Evolutionary conservation across 2,113 vertebrate genomes (phyloP).

Genomic region (Tursiops truncatus): DNA sequence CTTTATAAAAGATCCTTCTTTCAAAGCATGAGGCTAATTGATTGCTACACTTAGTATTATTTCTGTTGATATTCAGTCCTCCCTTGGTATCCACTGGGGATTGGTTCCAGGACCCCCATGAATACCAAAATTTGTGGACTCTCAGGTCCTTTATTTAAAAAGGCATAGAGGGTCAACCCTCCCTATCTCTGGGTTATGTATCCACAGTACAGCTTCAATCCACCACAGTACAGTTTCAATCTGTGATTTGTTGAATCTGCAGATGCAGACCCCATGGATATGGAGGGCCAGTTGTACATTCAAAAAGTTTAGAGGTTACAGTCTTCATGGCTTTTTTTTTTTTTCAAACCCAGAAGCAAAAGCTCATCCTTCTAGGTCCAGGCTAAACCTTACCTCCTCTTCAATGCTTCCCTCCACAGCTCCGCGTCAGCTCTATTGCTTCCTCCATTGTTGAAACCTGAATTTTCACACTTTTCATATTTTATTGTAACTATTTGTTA

Average conservation of each 20-base stretch:
- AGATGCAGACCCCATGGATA: too few species aligned
- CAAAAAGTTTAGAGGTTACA: not conserved
- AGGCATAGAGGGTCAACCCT: too few species aligned
- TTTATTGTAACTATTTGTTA: not conserved
- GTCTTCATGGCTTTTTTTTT: not conserved
- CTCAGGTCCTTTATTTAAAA: too few species aligned
- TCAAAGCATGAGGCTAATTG: not conserved
- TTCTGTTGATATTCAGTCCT: not conserved
- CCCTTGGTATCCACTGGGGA: too few species aligned
- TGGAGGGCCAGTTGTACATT: not conserved
- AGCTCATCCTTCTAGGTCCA: not conserved
- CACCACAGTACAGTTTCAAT: too few species aligned
- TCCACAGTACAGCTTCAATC: too few species aligned
- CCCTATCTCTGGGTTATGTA: too few species aligned
- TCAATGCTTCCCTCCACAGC: not conserved
- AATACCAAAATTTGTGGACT: too few species aligned
- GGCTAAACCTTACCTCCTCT: not conserved
- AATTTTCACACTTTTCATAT: not conserved
- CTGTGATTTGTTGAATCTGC: too few species aligned
- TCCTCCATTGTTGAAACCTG: not conserved
- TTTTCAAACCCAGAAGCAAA: not conserved
- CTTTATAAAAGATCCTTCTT: not conserved
- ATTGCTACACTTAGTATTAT: not conserved
- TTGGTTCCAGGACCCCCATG: too few species aligned
- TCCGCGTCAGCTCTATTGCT: not conserved